Percentiles rank a stretch among this genome's conserved stretches.
Conservation (phyloP, 2,113 vertebrate genomes). For the Shinisaurus crocodilurus region DNA sequence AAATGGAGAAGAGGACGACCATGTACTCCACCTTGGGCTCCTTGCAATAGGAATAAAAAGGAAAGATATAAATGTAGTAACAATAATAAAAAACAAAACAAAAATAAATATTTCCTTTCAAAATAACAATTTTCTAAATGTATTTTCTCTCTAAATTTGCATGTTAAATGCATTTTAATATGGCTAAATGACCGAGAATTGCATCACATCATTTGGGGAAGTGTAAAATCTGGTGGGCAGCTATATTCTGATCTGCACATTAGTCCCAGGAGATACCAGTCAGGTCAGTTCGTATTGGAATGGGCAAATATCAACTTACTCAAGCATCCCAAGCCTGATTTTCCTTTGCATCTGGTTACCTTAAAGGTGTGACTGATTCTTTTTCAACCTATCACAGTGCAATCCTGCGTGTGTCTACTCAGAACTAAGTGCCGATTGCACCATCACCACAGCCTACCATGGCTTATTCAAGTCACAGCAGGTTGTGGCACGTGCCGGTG, state of each 20-base stretch:
- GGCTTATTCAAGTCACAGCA: too few relatives aligned
- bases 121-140: not conserved
- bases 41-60: too few relatives aligned
- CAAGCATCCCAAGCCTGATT: not conserved
- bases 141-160: not conserved
- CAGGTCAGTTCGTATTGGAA: not conserved
- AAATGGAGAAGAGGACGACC: too few relatives aligned
- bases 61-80: too few relatives aligned
- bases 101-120: not conserved
- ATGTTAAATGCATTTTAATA: not conserved
- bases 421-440: too few relatives aligned
- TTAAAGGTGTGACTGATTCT: conserved; percentile 78
- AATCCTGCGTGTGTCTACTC: too few relatives aligned
- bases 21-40: too few relatives aligned
- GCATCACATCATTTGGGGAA: not conserved
- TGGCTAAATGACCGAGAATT: not conserved
- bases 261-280: not conserved
- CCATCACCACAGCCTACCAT: too few relatives aligned
- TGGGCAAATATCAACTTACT: not conserved
- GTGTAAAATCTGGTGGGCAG: not conserved
- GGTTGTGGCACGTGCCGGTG: too few relatives aligned
- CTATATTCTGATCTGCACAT: not conserved
- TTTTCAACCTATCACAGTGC: conserved; percentile 85
- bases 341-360: not conserved
- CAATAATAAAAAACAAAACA: too few relatives aligned